Percentiles rank a stretch among this genome's conserved stretches.
These are phyloP conservation scores for Byasa hedistus DNA, from an alignment of 2,888 invertebrate species.

Conservation along the genomic window DNA sequence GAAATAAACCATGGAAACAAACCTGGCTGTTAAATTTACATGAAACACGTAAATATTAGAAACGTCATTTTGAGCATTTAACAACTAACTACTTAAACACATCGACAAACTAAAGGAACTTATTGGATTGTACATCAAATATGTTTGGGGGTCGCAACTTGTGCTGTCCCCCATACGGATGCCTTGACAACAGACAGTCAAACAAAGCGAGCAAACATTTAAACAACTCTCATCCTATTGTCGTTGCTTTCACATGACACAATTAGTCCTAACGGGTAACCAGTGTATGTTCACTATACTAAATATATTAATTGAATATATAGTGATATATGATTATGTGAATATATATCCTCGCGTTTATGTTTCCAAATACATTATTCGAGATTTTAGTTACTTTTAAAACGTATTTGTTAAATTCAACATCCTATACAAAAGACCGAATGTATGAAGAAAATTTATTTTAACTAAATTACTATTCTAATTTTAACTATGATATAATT, in stretches of 20 bases:
- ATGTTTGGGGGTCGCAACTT: not conserved
- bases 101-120: conserved; percentile 45
- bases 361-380: conserved; percentile 19
- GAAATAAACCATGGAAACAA: no score
- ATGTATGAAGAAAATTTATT: conserved; percentile 19
- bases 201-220: conserved; percentile 1
- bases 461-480: conserved; percentile 21
- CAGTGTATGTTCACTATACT: not conserved
- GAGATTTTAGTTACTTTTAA: conserved; percentile 20
- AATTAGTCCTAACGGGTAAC: conserved; percentile 19
- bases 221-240: conserved; percentile 5
- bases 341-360: conserved; percentile 20
- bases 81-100: conserved; percentile 30
- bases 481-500: conserved; percentile 27
- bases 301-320: conserved; percentile 9
- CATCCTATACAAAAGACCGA: conserved; percentile 5
- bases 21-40: no score
- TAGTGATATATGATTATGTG: conserved; percentile 25
- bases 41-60: no score
- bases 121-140: conserved; percentile 30
- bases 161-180: no score
- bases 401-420: conserved; percentile 2
- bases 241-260: not conserved
- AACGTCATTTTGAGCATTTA: conserved; percentile 33
- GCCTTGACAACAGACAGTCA: no score